phyloP scores from a whole-genome alignment of 1,140 invertebrate species.

The Glomeris maerens region DNA sequence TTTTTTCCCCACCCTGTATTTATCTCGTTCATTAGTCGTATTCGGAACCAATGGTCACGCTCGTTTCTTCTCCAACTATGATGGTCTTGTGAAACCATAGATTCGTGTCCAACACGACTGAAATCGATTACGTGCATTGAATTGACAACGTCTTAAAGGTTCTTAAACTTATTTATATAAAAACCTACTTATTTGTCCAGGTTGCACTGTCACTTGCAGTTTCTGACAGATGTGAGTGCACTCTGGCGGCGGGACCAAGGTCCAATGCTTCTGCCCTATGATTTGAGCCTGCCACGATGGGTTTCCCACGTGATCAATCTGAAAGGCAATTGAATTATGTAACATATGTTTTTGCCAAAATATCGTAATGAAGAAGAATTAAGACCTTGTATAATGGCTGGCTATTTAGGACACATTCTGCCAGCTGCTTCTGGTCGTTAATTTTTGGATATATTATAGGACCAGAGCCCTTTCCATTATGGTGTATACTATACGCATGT shows the following conservation, averaged over 20 bases:
- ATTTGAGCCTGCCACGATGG: conserved; percentile 42
- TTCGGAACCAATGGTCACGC: conserved; percentile 42
- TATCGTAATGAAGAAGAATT: too few species aligned
- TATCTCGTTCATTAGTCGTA: conserved; percentile 32
- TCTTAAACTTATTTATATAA: conserved; percentile 12
- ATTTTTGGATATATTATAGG: too few species aligned
- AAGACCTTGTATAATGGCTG: too few species aligned
- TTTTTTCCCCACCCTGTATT: too few species aligned
- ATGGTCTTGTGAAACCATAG: conserved; percentile 39
- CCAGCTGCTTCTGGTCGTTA: too few species aligned
- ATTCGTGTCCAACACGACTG: conserved; percentile 37
- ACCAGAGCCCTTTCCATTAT: too few species aligned
- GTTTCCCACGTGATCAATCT: conserved; percentile 36
- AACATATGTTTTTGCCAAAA: neutral
- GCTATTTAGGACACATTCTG: too few species aligned
- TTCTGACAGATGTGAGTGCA: conserved; percentile 30
- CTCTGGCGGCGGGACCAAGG: conserved; percentile 34
- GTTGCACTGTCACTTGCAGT: conserved; percentile 30
- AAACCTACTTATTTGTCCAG: conserved; percentile 38
- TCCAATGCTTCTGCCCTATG: conserved; percentile 34
- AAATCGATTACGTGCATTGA: conserved; percentile 10
- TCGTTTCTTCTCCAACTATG: conserved; percentile 34
- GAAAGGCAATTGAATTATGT: conserved; percentile 12
- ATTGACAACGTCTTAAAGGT: neutral
- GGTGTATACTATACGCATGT: too few species aligned